phyloP scores from a whole-genome alignment of 2,797 vertebrate species.

The Falco concolor region DNA sequence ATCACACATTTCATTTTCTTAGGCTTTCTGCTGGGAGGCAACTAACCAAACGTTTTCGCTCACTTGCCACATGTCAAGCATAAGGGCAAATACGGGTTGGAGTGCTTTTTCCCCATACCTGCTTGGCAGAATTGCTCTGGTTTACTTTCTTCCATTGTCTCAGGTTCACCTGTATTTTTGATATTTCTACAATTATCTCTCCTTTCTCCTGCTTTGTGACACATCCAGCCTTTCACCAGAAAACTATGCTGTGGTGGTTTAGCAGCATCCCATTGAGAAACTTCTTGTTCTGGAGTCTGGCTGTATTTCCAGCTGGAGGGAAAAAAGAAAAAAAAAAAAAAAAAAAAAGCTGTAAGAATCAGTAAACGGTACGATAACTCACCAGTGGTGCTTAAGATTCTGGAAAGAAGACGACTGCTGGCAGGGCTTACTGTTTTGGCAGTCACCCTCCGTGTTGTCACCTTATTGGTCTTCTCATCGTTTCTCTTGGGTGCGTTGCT shows the following conservation, averaged over 20 bases:
- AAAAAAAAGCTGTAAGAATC: not conserved
- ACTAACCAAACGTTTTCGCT: not conserved
- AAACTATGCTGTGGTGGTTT: too few species aligned
- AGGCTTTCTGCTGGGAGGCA: not conserved
- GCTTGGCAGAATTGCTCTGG: not conserved
- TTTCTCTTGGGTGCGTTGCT: not conserved
- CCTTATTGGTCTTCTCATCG: not conserved
- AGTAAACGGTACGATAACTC: not conserved
- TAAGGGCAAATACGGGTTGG: accelerated
- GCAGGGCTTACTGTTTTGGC: not conserved
- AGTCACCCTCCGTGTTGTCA: not conserved
- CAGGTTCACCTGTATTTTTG: not conserved
- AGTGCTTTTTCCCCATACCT: not conserved
- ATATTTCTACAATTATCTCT: not conserved
- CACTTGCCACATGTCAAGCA: accelerated
- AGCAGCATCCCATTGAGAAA: not conserved
- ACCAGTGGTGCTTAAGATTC: not conserved
- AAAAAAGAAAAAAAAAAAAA: too few species aligned
- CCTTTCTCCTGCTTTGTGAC: not conserved
- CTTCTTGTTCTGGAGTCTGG: not conserved
- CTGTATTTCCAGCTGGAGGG: not conserved
- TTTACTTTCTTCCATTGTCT: not conserved
- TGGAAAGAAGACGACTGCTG: not conserved
- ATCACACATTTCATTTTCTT: not conserved
- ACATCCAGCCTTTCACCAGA: not conserved